phyloP scores from a whole-genome alignment of 1,140 invertebrate species.

The Parasteatoda tepidariorum region DNA sequence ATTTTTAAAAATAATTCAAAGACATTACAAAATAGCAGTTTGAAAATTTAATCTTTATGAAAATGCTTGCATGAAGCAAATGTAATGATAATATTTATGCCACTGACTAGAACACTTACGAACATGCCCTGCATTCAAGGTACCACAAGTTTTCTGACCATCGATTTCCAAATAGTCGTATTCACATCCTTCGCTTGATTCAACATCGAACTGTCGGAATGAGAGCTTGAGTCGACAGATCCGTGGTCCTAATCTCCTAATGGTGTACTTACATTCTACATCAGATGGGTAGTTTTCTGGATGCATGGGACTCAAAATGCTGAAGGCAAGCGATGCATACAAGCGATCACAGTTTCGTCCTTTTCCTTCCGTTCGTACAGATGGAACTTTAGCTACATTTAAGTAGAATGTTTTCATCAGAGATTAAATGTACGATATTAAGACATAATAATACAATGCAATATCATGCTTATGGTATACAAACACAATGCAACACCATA shows the following conservation, averaged over 20 bases:
- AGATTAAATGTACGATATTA: too few relatives aligned
- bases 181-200: constrained; percentile 60
- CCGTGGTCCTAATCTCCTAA: constrained; percentile 24
- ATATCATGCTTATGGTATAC: too few relatives aligned
- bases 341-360: constrained; percentile 60
- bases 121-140: not conserved
- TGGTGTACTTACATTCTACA: constrained; percentile 62
- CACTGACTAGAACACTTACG: too few relatives aligned
- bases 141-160: constrained; percentile 63
- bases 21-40: too few relatives aligned
- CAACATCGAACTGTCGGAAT: constrained; percentile 63
- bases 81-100: too few relatives aligned
- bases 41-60: too few relatives aligned
- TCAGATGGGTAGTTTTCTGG: constrained; percentile 62
- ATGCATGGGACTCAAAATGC: constrained; percentile 62
- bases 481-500: too few relatives aligned
- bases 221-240: constrained; percentile 63
- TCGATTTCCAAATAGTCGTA: constrained; percentile 64
- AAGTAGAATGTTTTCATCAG: not conserved
- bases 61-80: too few relatives aligned
- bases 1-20: too few relatives aligned
- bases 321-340: constrained; percentile 59
- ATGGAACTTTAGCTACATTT: constrained; percentile 34
- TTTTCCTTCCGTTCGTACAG: constrained; percentile 14
- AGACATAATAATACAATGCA: too few relatives aligned